Base-by-base conservation (phyloP, 1,140 invertebrate species). In the Hypothenemus hampei region DNA sequence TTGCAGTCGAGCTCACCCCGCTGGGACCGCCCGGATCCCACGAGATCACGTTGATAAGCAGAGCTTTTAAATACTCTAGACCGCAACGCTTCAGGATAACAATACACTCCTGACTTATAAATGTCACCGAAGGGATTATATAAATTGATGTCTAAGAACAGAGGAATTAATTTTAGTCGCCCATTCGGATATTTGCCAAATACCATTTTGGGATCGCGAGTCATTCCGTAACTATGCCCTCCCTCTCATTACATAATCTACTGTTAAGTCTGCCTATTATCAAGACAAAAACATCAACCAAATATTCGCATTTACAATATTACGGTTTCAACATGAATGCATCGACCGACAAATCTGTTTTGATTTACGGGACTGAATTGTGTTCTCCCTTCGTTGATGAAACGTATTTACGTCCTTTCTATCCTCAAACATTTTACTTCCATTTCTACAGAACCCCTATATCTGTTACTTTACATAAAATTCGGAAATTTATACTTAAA, bases 31-130 rank as follows among this genome's bases (percentile, higher is more conserved):
- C 41, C 36, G 53, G 41, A 29, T 48, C 46, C 46, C 46, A 45
- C 31, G 65, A 63, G 63, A 64, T 60, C 56, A 58, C 59, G 53
- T 65, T 66, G 65, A 68, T 67, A 65, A 68, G 65, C 62, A 54
- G 59, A 63, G 66, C 66, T 68, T 68, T 68, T 65, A 68, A 68
- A 64, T 66, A 66, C 65, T 65, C 64, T 52, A 58, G 54, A 53
- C 59, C 65, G 13, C 60, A 61, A 57, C 61, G 63, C 60, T 66
- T 63, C 58, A 60, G 65, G 61, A 66, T 66, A 68, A 68, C 66
- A 68, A 68, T 68, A 68, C 65, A 68, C 63, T 64, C 54, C 62
- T 68, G 66, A 65, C 66, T 68, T 68, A 66, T 66, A 68, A 68
- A 68, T 65, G 66, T 66, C 66, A 66, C 63, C 59, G 58, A 65